Conservation (phyloP, 2,888 invertebrate species). For the Oegoconia quadripuncta region DNA sequence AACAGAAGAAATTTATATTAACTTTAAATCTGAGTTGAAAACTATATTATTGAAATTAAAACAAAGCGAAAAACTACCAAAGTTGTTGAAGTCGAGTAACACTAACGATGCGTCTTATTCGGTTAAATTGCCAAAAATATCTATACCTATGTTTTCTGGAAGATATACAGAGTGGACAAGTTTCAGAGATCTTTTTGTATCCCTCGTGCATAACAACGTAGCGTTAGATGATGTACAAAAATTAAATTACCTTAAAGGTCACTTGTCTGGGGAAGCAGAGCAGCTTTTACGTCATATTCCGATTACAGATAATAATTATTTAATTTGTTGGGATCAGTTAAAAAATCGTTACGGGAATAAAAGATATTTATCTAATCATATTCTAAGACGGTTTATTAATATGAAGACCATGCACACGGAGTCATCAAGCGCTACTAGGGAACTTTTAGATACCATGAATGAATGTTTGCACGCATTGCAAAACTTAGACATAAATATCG, state of each 20-base stretch:
- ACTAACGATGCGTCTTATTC: background rate
- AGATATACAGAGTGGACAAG: conserved; percentile 16
- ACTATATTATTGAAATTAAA: conserved; percentile 1
- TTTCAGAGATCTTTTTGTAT: conserved; percentile 16
- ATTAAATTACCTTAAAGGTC: conserved; percentile 15
- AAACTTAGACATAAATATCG: too few species aligned
- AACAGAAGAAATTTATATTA: conserved; percentile 8
- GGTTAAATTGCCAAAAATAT: conserved; percentile 15
- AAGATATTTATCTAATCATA: background rate
- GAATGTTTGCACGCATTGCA: background rate
- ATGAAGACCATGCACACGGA: background rate
- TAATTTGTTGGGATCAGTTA: background rate
- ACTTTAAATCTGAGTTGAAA: conserved; percentile 10
- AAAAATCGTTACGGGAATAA: conserved; percentile 1
- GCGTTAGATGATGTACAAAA: conserved; percentile 14
- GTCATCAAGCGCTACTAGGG: background rate
- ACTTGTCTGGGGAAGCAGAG: conserved; percentile 12
- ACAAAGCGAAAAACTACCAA: background rate
- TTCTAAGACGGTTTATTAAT: background rate
- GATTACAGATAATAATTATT: conserved; percentile 5
- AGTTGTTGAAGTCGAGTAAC: background rate
- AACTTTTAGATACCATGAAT: background rate
- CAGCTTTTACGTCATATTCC: conserved; percentile 10
- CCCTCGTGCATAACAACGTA: conserved; percentile 12
- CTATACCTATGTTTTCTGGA: conserved; percentile 13